Evolutionary conservation across 2,113 vertebrate genomes (phyloP).

Genomic region (Odocoileus hemionus): DNA sequence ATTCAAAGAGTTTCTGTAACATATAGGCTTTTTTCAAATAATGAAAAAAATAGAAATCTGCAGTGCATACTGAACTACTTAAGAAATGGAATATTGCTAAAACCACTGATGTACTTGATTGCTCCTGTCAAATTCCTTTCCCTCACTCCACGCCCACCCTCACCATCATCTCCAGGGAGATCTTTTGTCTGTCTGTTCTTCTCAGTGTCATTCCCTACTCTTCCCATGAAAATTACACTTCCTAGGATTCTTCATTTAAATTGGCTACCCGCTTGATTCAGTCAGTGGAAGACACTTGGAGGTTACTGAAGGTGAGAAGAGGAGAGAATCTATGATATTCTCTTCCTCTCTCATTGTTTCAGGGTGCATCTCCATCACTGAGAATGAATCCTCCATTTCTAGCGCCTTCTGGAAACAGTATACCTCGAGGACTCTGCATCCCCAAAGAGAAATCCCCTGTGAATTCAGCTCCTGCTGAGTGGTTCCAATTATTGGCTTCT

Average conservation of each 20-base stretch:
- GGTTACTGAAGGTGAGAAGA: background rate
- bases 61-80: background rate
- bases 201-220: background rate
- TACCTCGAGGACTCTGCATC: background rate
- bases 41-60: background rate
- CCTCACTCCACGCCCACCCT: background rate
- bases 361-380: background rate
- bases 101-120: background rate
- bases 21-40: background rate
- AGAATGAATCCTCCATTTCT: background rate
- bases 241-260: background rate
- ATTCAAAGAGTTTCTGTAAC: background rate
- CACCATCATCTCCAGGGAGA: background rate
- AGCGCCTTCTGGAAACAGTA: background rate
- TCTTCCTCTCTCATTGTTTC: background rate
- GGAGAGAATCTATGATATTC: background rate
- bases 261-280: background rate
- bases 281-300: background rate
- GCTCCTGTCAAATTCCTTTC: background rate
- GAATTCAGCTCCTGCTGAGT: background rate
- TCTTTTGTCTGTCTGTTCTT: background rate
- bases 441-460: background rate
- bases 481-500: background rate
- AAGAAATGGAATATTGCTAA: background rate
- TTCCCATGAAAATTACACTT: background rate